A percentile compares a stretch with the other conserved stretches of the same genome.
phyloP scores from a whole-genome alignment of 2,888 invertebrate species.

The Apamea epomidion region DNA sequence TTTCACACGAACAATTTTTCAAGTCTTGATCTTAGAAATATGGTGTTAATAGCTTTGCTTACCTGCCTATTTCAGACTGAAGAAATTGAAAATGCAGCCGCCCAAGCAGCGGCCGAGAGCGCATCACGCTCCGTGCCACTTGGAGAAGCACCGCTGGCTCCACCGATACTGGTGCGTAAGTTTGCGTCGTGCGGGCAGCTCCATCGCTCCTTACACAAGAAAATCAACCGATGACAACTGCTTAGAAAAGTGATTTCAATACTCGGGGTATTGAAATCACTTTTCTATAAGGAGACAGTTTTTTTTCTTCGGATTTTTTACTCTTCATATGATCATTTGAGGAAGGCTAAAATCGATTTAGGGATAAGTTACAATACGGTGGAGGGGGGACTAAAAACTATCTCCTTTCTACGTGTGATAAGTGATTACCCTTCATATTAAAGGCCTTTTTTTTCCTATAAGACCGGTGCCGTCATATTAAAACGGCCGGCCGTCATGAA shows the following conservation, averaged over 20 bases:
- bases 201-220: neutral
- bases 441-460: neutral
- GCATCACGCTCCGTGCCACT: neutral
- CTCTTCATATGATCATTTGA: too few species aligned
- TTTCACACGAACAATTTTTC: neutral
- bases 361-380: too few species aligned
- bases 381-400: neutral
- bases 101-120: neutral
- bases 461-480: neutral
- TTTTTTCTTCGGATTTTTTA: neutral
- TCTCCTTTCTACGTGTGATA: neutral
- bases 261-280: too few species aligned
- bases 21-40: neutral
- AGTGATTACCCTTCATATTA: neutral
- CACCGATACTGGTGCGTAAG: neutral
- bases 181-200: neutral
- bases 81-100: neutral
- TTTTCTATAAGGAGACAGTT: neutral
- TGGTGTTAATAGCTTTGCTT: neutral
- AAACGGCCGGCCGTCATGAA: neutral
- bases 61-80: neutral
- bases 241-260: too few species aligned
- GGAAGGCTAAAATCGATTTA: too few species aligned
- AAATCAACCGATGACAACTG: neutral
- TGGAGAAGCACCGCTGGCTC: neutral